phyloP scores from a whole-genome alignment of 2,113 vertebrate species.

The Apteryx mantelli region DNA sequence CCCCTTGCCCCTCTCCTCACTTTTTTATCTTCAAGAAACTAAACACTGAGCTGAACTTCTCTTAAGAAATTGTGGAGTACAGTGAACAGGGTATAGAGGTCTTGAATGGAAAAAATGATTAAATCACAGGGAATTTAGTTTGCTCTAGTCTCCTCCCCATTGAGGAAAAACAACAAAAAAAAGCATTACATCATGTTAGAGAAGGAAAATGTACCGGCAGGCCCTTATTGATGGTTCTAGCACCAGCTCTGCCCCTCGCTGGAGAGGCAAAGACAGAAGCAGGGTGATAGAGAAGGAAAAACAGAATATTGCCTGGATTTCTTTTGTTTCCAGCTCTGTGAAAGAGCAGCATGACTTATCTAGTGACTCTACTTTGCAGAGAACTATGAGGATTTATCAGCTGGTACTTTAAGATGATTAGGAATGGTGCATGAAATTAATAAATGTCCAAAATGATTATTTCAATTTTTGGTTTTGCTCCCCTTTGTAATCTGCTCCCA shows the following conservation, averaged over 20 bases:
- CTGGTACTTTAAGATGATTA: background rate
- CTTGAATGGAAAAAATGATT: rapidly evolving
- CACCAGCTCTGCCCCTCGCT: background rate
- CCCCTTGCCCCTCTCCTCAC: too few relatives aligned
- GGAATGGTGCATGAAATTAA: background rate
- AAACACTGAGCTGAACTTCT: background rate
- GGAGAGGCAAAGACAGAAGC: background rate
- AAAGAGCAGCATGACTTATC: background rate
- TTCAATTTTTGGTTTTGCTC: background rate
- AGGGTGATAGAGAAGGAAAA: background rate
- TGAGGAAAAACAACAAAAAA: background rate
- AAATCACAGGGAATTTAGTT: background rate
- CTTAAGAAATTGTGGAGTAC: background rate
- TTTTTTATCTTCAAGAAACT: background rate
- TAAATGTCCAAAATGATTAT: background rate
- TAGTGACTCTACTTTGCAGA: background rate
- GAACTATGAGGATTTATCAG: background rate
- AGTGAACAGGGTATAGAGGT: background rate
- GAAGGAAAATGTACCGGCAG: background rate
- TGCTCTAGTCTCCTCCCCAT: background rate
- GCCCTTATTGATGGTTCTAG: background rate
- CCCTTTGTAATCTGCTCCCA: background rate
- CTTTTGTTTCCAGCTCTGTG: background rate
- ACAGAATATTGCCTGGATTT: background rate
- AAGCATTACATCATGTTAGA: background rate